Base-by-base conservation (phyloP, 2,113 vertebrate genomes). In the Laticauda laticaudata region DNA sequence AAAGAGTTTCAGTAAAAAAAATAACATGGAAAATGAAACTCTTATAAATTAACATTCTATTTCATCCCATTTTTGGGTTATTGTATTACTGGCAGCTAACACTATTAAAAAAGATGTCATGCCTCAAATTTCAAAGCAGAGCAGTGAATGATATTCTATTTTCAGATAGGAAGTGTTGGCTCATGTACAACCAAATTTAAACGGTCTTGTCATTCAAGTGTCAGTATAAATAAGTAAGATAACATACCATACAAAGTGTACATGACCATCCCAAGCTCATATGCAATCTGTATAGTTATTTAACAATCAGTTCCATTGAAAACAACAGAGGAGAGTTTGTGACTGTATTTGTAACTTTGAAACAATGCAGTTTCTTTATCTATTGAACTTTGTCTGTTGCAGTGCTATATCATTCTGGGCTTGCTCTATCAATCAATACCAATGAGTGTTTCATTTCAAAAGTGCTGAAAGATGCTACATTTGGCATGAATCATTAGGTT, bases 401-500 rank as follows among this genome's bases (percentile, higher is more conserved):
- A 26, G 10, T 81, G 51, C 48, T 90, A 14, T 26, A 15, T 81
- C 34, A 29, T 54, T n/a, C 15, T 12, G 18, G 18, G 39, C 69
- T 89, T 24, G 21, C 12, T 87, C 88, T n/a, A 87, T 87, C 81
- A 87, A 51, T 93, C 92, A 64, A 93, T 93, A 93, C 81, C 54
- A 90, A 90, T 90, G 43, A 90, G 23, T 87, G 45, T 61, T 93
- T 93, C 56, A 90, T 90, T 81, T 61, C 29, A 14, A 34, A 90
- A 86, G 15, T 86, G 75, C 88, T 90, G 55, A 86, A 93, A 87
- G 48, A 86, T 23, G 48, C 81, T 87, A 87, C 45, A 90, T 87
- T 87, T 90, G n/a, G n/a, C 55, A 87, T 90, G 92, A 81, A 87
- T 57, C 89, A 90, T 90, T 93, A 93, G 81, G 5, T 86, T 34